Base-by-base conservation (phyloP, 2,888 invertebrate genomes). In the Priocnemis perturbator region DNA sequence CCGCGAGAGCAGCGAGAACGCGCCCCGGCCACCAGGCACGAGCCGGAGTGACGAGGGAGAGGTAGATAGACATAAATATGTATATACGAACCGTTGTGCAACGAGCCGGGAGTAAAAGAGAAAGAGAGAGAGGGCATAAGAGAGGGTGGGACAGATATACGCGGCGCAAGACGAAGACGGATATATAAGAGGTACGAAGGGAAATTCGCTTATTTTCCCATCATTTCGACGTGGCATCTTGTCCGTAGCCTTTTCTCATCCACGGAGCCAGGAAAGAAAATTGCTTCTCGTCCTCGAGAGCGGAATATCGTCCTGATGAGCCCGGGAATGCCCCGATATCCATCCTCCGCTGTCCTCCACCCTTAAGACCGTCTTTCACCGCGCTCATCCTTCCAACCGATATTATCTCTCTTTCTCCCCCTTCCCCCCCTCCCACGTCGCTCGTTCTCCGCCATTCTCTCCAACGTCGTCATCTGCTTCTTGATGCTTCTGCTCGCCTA, bases 121-220 rank as follows among this genome's bases (percentile, higher is more conserved):
- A 56, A 15, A 56, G 30, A 57, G 47, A 37, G 37, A 50, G 30
- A 53, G 45, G 20, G 37, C 37, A 9, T 37, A 59, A 47, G 50
- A 23, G 59, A 14, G 17, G 47, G 48, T 19, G 30, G 66, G 26
- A 71, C 64, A 60, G 56, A 56, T 47, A 17, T 17, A 50, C 17
- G 64, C 60, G 69, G 69, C 57, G 67, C 63, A 64, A 66, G 71
- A 74, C 58, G 56, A 63, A 63, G 64, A 70, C 59, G 67, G 63
- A 70, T 71, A 73, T 79, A 77, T 71, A 73, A 78, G 77, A 80
- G 75, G 72, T 69, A 74, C 75, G 79, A 79, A 82, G 81, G 85
- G 83, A 88, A 89, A 89, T 88, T 87, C 84, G 87, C 87, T 88
- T 89, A 88, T 88, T 88, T 88, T 89, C 85, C 79, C 88, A 87